Percentiles rank a stretch among this genome's conserved stretches.
These are phyloP conservation scores for Scaptomyza flava DNA, from an alignment of 2,888 invertebrate species.

Conservation along the genomic window DNA sequence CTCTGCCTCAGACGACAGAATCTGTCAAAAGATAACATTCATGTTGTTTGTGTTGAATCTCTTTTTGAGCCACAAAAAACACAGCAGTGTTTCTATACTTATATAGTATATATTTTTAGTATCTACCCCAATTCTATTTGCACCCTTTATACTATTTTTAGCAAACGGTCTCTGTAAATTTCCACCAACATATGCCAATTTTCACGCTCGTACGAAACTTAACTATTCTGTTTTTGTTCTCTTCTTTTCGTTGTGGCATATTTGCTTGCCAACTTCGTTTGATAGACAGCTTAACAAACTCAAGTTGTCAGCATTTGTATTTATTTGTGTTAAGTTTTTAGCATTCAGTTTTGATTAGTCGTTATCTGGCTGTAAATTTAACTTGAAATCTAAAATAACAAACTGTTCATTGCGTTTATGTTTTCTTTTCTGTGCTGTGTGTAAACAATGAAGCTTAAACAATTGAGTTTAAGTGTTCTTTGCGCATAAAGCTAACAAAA, in stretches of 20 bases:
- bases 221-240: slow-evolving; percentile 17
- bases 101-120: neutral
- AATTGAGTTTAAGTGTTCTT: slow-evolving; percentile 1
- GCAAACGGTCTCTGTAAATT: slow-evolving; percentile 52
- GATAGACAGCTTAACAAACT: slow-evolving; percentile 5
- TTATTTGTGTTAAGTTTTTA: slow-evolving; percentile 12
- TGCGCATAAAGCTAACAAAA: neutral
- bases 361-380: slow-evolving; percentile 30
- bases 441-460: slow-evolving; percentile 13
- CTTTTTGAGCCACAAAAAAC: slow-evolving; percentile 56
- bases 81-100: slow-evolving; percentile 19
- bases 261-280: slow-evolving; percentile 18
- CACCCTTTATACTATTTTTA: slow-evolving; percentile 14
- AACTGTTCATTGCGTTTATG: slow-evolving; percentile 2
- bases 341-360: slow-evolving; percentile 15
- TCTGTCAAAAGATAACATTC: slow-evolving; percentile 31
- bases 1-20: neutral
- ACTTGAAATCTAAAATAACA: slow-evolving; percentile 4
- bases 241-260: slow-evolving; percentile 15
- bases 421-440: neutral
- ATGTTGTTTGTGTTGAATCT: slow-evolving; percentile 35
- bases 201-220: slow-evolving; percentile 59
- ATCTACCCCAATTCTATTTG: neutral
- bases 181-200: slow-evolving; percentile 73
- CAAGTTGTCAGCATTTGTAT: slow-evolving; percentile 22